Percentiles rank a stretch among this genome's conserved stretches.
phyloP scores from a whole-genome alignment of 2,888 invertebrate species.

The Scrobipalpa atriplicella region DNA sequence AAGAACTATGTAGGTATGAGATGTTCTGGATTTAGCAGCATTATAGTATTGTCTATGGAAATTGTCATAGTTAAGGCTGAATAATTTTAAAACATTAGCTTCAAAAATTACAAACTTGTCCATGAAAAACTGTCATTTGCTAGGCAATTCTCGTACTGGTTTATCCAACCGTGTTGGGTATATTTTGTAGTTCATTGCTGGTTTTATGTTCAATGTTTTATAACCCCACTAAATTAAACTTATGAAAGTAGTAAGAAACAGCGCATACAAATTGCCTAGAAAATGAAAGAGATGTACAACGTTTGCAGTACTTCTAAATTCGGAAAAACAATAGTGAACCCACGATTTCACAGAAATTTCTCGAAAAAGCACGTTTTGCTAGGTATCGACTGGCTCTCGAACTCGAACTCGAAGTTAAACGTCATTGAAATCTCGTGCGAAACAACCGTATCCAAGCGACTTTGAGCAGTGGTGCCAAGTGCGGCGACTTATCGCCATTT shows the following conservation, averaged over 20 bases:
- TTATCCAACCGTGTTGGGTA: not conserved
- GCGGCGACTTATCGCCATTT: too few species aligned
- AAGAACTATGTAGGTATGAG: not conserved
- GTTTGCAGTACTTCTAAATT: not conserved
- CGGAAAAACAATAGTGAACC: not conserved
- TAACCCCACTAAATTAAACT: slow-evolving; percentile 5
- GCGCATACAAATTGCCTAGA: not conserved
- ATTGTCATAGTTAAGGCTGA: not conserved
- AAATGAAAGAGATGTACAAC: slow-evolving; percentile 1
- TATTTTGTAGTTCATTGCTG: slow-evolving; percentile 11
- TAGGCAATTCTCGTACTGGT: not conserved
- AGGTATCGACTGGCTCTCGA: slow-evolving; percentile 23
- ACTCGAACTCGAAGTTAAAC: slow-evolving; percentile 37
- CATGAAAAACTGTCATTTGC: slow-evolving; percentile 1
- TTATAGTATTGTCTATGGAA: slow-evolving; percentile 21
- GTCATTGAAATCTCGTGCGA: slow-evolving; percentile 40
- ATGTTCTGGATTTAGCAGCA: not conserved
- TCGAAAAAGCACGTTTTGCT: slow-evolving; percentile 44
- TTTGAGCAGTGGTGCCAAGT: too few species aligned
- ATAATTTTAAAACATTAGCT: not conserved
- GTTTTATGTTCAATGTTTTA: not conserved
- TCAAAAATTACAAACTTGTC: not conserved
- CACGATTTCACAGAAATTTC: slow-evolving; percentile 43
- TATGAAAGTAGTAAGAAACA: not conserved
- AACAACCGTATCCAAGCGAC: slow-evolving; percentile 36